These are phyloP conservation scores for Hypena proboscidalis DNA, from an alignment of 2,888 invertebrate genomes.

Conservation along the genomic window DNA sequence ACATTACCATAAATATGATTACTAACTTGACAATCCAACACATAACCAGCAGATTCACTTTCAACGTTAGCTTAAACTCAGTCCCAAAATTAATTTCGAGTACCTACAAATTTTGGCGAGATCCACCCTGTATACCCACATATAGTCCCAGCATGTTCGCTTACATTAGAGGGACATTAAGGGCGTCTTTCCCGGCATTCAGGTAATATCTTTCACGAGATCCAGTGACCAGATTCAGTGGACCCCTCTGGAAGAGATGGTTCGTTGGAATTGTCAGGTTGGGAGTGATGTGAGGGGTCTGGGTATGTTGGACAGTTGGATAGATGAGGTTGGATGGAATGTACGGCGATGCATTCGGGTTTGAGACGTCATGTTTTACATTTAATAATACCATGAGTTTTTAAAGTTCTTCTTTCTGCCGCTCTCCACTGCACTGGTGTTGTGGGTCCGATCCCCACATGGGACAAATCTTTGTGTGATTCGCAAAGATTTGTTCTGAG, in stretches of 20 bases:
- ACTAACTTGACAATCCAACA: no score
- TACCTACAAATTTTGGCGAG: conserved; percentile 12
- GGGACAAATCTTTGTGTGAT: no score
- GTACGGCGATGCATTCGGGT: conserved; percentile 24
- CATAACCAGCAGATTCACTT: no score
- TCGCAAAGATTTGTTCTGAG: no score
- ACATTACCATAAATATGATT: no score
- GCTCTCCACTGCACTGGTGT: no score
- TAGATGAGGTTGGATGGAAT: conserved; percentile 35
- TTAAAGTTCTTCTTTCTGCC: no score
- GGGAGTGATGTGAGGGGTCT: conserved; percentile 22
- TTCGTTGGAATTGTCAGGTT: neutral
- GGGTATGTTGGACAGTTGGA: conserved; percentile 24
- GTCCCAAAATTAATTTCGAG: conserved; percentile 9
- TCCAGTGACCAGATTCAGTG: conserved; percentile 37
- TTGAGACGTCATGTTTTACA: neutral
- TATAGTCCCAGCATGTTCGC: conserved; percentile 39
- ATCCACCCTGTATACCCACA: conserved; percentile 30
- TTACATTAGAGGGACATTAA: conserved; percentile 64
- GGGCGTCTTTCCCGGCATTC: conserved; percentile 48
- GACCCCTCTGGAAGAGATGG: conserved; percentile 15
- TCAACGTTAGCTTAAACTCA: no score
- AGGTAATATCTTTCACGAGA: conserved; percentile 57
- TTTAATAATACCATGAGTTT: no score
- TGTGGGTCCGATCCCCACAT: no score